phyloP scores from a whole-genome alignment of 2,888 invertebrate genomes.

The Eristalinus aeneus region DNA sequence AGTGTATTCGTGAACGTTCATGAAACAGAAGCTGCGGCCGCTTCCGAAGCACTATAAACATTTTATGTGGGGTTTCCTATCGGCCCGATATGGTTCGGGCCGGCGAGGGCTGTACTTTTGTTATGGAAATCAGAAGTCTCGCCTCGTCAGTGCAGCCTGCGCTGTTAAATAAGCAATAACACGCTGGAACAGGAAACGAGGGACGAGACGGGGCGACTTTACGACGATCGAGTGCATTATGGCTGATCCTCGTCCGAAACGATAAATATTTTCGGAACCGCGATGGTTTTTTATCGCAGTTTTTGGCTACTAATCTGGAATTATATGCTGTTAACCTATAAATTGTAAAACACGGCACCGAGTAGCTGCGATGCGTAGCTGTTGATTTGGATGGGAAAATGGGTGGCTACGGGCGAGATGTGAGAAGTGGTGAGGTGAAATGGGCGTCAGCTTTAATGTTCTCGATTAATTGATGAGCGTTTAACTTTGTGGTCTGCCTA shows the following conservation, averaged over 20 bases:
- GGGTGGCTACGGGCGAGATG: background rate
- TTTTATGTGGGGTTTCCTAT: slow-evolving; percentile 36
- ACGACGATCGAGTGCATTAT: slow-evolving; percentile 7
- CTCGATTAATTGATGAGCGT: slow-evolving; percentile 15
- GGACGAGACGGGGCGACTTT: background rate
- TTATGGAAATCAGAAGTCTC: slow-evolving; percentile 46
- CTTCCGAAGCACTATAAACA: slow-evolving; percentile 58
- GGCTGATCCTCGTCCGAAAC: background rate
- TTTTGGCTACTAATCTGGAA: slow-evolving; percentile 37
- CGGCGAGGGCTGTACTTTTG: slow-evolving; percentile 19
- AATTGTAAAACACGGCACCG: slow-evolving; percentile 7
- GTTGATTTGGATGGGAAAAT: background rate
- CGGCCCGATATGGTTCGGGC: slow-evolving; percentile 2
- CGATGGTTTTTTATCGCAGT: slow-evolving; percentile 43
- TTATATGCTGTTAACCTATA: slow-evolving; percentile 35
- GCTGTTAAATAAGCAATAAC: slow-evolving; percentile 39
- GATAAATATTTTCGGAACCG: slow-evolving; percentile 37
- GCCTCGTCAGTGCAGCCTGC: slow-evolving; percentile 14
- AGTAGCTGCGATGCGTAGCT: background rate
- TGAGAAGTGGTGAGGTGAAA: background rate
- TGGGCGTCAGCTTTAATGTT: background rate
- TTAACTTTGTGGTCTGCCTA: slow-evolving; percentile 19
- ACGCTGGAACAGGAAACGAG: slow-evolving; percentile 18
- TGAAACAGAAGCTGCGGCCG: slow-evolving; percentile 54
- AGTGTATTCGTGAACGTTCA: background rate